Base-by-base conservation (phyloP, 2,888 invertebrate genomes). In the Venusia cambrica region DNA sequence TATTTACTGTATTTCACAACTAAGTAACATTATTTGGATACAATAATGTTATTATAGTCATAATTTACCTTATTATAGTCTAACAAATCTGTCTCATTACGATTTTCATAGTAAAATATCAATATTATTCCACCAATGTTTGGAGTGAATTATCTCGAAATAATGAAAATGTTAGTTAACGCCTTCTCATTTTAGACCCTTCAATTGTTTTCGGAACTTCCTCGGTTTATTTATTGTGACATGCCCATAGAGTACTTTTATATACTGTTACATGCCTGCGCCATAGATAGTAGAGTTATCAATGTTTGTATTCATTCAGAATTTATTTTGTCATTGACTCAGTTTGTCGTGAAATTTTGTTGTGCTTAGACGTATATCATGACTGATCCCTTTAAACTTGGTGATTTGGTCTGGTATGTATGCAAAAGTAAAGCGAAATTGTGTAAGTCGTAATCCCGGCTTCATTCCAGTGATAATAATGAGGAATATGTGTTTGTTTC, bases 401-500 rank as follows among this genome's bases (percentile, higher is more conserved):
- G 87, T 69, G 88, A 88, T 81, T 70, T 88, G 71, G 88, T 88
- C 69, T 88, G 87, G 87, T 87, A 81, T 75, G 83, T 78, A 67
- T 55, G 49, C 43, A 46, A 66, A 64, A 56, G 11, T 30, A 21
- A 44, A 42, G 43, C 36, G 50, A 51, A 48, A 37, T 32, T 33
- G 29, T 44, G 49, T 34, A 46, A 51, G 56, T 64, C 64, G 64
- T 72, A 70, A 60, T 62, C 54, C 90, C 91, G 56, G 31, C 30
- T 17, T 10, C 9, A 31, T 41, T 45, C 1, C 10, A 24, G 30
- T 45, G 42, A 25, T 27, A 41, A 21, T 58, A 62, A 63, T 38
- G 28, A 11, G 28, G 48, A 29, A 32, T 15, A 41, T 55, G 49
- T 61, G 38, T 68, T 85, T 85, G 84, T 87, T 87, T 68, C 91